These are phyloP conservation scores for Beroe ovata DNA, from an alignment of 37 sponge, comb jelly and placozoan species.

Conservation along the genomic window DNA sequence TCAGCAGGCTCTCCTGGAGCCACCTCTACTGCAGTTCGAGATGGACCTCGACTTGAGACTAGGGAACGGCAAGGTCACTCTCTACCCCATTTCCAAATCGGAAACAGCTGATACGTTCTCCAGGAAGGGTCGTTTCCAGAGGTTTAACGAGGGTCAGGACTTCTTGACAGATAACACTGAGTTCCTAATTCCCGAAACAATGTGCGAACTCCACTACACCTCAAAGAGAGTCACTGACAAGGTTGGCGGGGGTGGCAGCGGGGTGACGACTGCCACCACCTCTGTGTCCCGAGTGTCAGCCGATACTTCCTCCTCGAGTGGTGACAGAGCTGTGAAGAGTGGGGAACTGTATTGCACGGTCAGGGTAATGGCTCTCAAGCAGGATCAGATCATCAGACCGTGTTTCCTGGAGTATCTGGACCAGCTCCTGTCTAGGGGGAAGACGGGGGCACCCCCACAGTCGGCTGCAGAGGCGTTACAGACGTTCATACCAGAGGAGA, in stretches of 20 bases:
- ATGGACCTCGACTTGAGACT: constrained; percentile 8
- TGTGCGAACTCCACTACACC: constrained; percentile 55
- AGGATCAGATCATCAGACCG: constrained; percentile 73
- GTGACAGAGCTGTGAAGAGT: constrained; percentile 7
- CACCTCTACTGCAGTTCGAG: constrained; percentile 33
- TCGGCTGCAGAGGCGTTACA: constrained; percentile 12
- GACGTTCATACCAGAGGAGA: constrained; percentile 56
- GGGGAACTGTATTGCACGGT: constrained; percentile 59
- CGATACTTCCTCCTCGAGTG: background rate
- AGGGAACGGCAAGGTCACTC: constrained; percentile 41
- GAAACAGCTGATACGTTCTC: background rate
- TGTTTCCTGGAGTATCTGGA: constrained; percentile 85
- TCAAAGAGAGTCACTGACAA: constrained; percentile 29
- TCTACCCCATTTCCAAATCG: constrained; percentile 36
- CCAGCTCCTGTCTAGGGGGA: constrained; percentile 70
- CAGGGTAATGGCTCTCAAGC: constrained; percentile 71
- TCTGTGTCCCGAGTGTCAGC: constrained; percentile 35
- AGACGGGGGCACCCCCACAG: background rate
- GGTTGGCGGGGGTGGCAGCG: background rate
- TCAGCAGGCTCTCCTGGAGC: background rate
- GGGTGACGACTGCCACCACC: background rate
- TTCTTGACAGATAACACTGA: constrained; percentile 49
- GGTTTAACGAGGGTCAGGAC: constrained; percentile 43
- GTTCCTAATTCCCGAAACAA: constrained; percentile 60
- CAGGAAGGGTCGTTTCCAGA: background rate